phyloP scores from a whole-genome alignment of 2,113 vertebrate genomes.

The Colius striatus region DNA sequence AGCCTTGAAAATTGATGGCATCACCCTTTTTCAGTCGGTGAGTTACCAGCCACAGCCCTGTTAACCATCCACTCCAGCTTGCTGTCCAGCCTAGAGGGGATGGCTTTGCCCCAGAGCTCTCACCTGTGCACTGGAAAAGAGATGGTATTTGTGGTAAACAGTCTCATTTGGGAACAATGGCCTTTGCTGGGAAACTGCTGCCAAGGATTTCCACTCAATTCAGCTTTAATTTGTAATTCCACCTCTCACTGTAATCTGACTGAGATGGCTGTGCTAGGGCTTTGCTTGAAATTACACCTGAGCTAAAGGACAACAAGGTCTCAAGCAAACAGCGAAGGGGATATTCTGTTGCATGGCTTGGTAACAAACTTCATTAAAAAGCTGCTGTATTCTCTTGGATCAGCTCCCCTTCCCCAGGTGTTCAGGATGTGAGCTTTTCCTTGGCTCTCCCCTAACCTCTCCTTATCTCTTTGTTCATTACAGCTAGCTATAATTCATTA shows the following conservation, averaged over 20 bases:
- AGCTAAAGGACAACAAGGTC: neutral
- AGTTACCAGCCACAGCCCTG: slow-evolving; percentile 62
- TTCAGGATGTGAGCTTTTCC: neutral
- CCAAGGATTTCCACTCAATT: neutral
- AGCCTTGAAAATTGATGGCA: slow-evolving; percentile 88
- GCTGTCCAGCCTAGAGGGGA: neutral
- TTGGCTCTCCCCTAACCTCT: neutral
- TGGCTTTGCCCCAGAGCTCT: neutral
- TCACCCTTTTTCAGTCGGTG: slow-evolving; percentile 90
- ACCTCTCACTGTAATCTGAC: neutral
- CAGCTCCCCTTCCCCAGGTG: neutral
- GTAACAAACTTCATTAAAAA: neutral
- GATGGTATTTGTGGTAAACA: neutral
- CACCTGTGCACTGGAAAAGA: neutral
- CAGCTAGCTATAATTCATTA: slow-evolving; percentile 97
- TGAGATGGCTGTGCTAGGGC: neutral
- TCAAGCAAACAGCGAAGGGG: neutral
- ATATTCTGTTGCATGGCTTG: neutral
- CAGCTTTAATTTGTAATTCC: neutral
- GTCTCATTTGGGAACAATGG: neutral
- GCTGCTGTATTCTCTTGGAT: neutral
- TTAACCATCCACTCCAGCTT: neutral
- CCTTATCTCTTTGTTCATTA: slow-evolving; percentile 4
- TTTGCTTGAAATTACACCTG: neutral
- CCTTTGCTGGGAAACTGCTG: neutral